phyloP scores from a whole-genome alignment of 2,888 invertebrate genomes.

The Dryobotodes eremita region DNA sequence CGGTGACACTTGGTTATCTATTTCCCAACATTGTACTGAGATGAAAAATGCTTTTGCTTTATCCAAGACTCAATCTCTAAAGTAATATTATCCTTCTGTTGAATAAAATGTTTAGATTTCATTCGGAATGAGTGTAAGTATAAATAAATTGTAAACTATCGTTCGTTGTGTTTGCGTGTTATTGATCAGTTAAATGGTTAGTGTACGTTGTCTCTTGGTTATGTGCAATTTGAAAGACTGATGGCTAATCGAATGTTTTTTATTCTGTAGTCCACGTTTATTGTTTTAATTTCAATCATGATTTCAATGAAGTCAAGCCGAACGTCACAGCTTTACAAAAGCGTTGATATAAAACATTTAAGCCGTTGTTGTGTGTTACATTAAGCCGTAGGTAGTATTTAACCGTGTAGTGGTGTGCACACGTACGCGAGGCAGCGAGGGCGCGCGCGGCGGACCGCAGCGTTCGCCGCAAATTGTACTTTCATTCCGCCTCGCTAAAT shows the following conservation, averaged over 20 bases:
- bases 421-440: slow-evolving; percentile 50
- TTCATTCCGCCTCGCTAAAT: slow-evolving; percentile 80
- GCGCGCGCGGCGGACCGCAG: slow-evolving; percentile 67
- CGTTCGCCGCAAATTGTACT: slow-evolving; percentile 82
- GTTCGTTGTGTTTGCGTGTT: slow-evolving; percentile 17
- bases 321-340: slow-evolving; percentile 36
- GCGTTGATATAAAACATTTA: slow-evolving; percentile 43
- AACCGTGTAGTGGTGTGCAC: slow-evolving; percentile 45
- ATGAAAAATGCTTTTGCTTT: slow-evolving; percentile 39
- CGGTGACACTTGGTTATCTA: slow-evolving; percentile 41
- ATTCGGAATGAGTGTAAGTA: slow-evolving; percentile 15
- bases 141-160: slow-evolving; percentile 15
- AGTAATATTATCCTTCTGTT: slow-evolving; percentile 5
- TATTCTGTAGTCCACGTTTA: not conserved
- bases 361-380: slow-evolving; percentile 40
- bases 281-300: not conserved
- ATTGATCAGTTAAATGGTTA: slow-evolving; percentile 17
- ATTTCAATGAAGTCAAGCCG: not conserved
- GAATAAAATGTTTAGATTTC: slow-evolving; percentile 23
- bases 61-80: slow-evolving; percentile 9
- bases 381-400: slow-evolving; percentile 55
- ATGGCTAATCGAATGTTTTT: not conserved
- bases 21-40: slow-evolving; percentile 32
- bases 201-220: not conserved
- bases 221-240: not conserved